phyloP scores from a whole-genome alignment of 37 sponge, comb jelly and placozoan species.

The Hexactinellida sp. region DNA sequence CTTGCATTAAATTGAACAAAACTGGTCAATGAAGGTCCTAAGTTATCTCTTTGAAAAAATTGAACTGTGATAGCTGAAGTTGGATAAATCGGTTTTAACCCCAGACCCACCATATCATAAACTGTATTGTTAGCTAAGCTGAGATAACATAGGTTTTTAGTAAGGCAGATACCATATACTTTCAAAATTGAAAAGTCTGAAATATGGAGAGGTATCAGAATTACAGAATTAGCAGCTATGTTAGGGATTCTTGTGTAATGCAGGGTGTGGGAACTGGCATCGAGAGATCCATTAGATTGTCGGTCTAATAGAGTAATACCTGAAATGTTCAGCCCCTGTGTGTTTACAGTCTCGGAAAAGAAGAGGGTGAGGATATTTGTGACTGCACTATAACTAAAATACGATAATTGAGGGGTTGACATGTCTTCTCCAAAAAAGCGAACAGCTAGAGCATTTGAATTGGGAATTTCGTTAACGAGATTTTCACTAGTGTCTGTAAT shows the following conservation, averaged over 20 bases:
- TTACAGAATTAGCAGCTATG: neutral
- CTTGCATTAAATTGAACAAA: conserved; percentile 11
- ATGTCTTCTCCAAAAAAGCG: conserved; percentile 35
- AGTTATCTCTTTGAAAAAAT: neutral
- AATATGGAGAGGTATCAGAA: neutral
- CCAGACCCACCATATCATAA: conserved; percentile 46
- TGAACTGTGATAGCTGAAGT: neutral
- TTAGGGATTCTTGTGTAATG: neutral
- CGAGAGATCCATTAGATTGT: conserved; percentile 1
- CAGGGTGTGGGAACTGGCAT: neutral
- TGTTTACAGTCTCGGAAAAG: conserved; percentile 68
- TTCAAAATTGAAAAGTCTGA: neutral
- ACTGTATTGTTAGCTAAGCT: conserved; percentile 31
- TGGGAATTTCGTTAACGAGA: conserved; percentile 21
- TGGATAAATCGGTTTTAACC: conserved; percentile 18
- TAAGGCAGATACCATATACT: neutral
- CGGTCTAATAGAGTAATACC: conserved; percentile 50
- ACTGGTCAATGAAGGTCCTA: neutral
- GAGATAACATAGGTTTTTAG: conserved; percentile 31
- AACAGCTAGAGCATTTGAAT: conserved; percentile 30
- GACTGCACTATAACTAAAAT: conserved; percentile 50
- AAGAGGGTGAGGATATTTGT: conserved; percentile 23
- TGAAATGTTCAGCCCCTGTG: conserved; percentile 28
- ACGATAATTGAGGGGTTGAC: conserved; percentile 37
- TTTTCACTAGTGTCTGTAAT: conserved; percentile 56